phyloP scores from a whole-genome alignment of 2,888 invertebrate species.

The Aphodius sticticus region DNA sequence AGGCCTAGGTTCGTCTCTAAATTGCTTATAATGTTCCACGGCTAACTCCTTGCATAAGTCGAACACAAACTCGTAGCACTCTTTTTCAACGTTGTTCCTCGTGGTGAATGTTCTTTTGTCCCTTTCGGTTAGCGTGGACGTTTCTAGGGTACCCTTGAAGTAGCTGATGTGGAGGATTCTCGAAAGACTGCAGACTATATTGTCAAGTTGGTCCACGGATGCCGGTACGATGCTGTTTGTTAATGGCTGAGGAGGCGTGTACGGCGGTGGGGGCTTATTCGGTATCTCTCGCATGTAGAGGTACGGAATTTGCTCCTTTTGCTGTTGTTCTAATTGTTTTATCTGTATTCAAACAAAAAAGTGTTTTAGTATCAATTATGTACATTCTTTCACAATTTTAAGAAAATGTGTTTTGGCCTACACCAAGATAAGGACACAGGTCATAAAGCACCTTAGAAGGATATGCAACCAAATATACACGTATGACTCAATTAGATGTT shows the following conservation, averaged over 20 bases:
- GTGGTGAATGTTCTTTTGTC: constrained; percentile 39
- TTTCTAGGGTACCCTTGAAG: constrained; percentile 50
- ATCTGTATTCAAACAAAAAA: constrained; percentile 58
- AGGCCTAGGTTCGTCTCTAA: constrained; percentile 60
- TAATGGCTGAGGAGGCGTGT: constrained; percentile 67
- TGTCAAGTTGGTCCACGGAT: constrained; percentile 60
- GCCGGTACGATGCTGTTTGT: constrained; percentile 57
- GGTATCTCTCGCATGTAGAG: constrained; percentile 72
- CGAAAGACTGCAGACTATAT: constrained; percentile 60
- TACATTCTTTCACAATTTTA: constrained; percentile 11
- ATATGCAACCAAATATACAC: too few relatives aligned
- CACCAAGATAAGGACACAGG: too few relatives aligned
- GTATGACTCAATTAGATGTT: too few relatives aligned
- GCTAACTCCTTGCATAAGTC: constrained; percentile 70
- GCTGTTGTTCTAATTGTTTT: constrained; percentile 66
- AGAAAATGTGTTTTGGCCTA: too few relatives aligned
- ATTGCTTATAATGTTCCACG: constrained; percentile 61
- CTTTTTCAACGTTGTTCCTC: constrained; percentile 52
- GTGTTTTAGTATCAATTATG: constrained; percentile 5
- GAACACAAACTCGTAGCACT: constrained; percentile 68
- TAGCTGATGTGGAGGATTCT: constrained; percentile 61
- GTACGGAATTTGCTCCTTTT: constrained; percentile 64
- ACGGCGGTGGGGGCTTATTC: constrained; percentile 80
- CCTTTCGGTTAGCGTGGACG: constrained; percentile 53
- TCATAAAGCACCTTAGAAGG: too few relatives aligned